Conservation (phyloP, 2,797 vertebrate genomes). For the Semotilus atromaculatus region DNA sequence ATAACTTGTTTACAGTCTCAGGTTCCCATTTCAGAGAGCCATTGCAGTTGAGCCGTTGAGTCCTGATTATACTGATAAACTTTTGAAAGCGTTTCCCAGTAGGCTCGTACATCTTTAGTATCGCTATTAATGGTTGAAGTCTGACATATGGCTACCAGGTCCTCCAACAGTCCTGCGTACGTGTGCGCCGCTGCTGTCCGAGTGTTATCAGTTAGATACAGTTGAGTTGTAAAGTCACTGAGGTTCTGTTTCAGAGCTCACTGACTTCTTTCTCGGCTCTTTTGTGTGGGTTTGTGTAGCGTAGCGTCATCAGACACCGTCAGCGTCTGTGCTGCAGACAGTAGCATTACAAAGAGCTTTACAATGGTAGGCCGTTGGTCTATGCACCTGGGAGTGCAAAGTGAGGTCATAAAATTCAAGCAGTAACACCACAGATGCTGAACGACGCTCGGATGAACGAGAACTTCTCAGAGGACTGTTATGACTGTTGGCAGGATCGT, state of each 20-base stretch:
- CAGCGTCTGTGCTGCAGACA: slow-evolving; percentile 45
- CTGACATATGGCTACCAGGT: slow-evolving; percentile 82
- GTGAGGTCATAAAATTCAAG: slow-evolving; percentile 33
- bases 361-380: slow-evolving; percentile 43
- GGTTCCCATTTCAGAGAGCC: background rate
- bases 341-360: slow-evolving; percentile 52
- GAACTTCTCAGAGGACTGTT: background rate
- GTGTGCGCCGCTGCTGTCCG: slow-evolving; percentile 57
- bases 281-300: slow-evolving; percentile 54
- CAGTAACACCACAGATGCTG: slow-evolving; percentile 16
- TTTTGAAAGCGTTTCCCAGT: background rate
- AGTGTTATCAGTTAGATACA: slow-evolving; percentile 74
- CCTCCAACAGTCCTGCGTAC: slow-evolving; percentile 52
- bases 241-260: slow-evolving; percentile 57
- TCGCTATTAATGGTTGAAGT: slow-evolving; percentile 62
- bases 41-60: background rate
- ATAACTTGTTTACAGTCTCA: background rate
- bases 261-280: slow-evolving; percentile 44
- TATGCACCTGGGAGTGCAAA: slow-evolving; percentile 47
- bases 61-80: slow-evolving; percentile 7
- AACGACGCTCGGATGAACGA: background rate
- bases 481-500: background rate
- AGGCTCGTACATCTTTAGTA: slow-evolving; percentile 6
- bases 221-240: slow-evolving; percentile 65
- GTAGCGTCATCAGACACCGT: slow-evolving; percentile 59